Conservation (phyloP, 2,797 vertebrate genomes). For the Bucorvus abyssinicus region DNA sequence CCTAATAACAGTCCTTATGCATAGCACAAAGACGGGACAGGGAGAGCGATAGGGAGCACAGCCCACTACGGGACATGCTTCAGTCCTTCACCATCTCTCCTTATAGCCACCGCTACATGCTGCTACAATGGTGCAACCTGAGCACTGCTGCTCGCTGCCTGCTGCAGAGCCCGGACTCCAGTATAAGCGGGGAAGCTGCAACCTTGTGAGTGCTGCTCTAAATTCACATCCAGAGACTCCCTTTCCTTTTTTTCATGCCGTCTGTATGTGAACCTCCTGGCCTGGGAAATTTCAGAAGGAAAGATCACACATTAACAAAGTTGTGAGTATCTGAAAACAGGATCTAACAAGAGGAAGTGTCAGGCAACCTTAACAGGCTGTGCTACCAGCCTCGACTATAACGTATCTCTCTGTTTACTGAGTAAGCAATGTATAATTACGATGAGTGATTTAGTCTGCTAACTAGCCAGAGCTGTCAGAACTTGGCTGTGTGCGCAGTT, state of each 20-base stretch:
- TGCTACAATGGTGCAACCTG: rapidly evolving
- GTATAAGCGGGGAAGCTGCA: not conserved
- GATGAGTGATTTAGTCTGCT: conserved; percentile 5
- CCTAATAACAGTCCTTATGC: not conserved
- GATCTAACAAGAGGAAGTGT: not conserved
- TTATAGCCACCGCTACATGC: rapidly evolving
- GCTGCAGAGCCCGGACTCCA: not conserved
- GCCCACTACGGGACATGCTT: rapidly evolving
- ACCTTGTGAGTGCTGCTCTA: not conserved
- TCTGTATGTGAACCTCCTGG: not conserved
- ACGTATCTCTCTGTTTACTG: not conserved
- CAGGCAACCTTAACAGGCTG: not conserved
- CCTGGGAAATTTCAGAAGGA: not conserved
- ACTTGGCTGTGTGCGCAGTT: conserved; percentile 1
- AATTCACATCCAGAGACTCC: not conserved
- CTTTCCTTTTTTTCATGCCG: rapidly evolving
- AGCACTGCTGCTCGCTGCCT: too few species aligned
- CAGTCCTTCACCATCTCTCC: not conserved
- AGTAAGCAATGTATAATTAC: not conserved
- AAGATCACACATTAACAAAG: not conserved
- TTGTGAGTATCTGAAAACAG: not conserved
- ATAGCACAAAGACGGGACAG: not conserved
- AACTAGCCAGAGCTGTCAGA: conserved; percentile 39
- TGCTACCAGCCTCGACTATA: not conserved
- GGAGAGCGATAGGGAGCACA: not conserved